A percentile compares a stretch with the other conserved stretches of the same genome.
phyloP scores from a whole-genome alignment of 64 coral and sea anemone genomes.

The Hydrozoanthus tunicans region DNA sequence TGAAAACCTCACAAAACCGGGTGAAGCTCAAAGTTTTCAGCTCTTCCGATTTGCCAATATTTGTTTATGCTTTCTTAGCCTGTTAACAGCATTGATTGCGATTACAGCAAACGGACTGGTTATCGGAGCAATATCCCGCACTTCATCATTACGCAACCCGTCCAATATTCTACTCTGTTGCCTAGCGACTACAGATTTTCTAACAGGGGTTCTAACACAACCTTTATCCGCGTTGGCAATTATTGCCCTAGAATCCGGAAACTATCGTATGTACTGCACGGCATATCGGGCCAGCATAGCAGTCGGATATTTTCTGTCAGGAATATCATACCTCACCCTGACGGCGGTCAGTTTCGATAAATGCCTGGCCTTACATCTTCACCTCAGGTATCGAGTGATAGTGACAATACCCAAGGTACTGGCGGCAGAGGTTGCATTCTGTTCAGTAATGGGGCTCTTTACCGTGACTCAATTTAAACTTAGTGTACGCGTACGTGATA shows the following conservation, averaged over 20 bases:
- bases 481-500: not conserved
- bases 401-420: conserved; percentile 16
- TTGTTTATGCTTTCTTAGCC: not conserved
- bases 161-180: conserved; percentile 36
- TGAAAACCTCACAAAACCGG: too few relatives aligned
- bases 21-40: too few relatives aligned
- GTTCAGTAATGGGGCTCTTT: not conserved
- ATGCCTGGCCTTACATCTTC: conserved; percentile 17
- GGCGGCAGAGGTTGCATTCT: not conserved
- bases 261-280: conserved; percentile 17
- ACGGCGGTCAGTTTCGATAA: conserved; percentile 31
- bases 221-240: not conserved
- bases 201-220: not conserved
- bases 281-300: not conserved
- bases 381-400: conserved; percentile 13
- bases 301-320: conserved; percentile 24
- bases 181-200: conserved; percentile 6
- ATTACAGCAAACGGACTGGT: conserved; percentile 10
- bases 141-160: not conserved
- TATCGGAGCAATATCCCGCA: conserved; percentile 21
- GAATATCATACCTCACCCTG: not conserved
- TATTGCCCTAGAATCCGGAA: not conserved
- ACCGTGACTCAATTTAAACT: not conserved
- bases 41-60: not conserved
- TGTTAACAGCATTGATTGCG: conserved; percentile 17